Conservation (phyloP, 2,888 invertebrate genomes). For the Andrena marginata region DNA sequence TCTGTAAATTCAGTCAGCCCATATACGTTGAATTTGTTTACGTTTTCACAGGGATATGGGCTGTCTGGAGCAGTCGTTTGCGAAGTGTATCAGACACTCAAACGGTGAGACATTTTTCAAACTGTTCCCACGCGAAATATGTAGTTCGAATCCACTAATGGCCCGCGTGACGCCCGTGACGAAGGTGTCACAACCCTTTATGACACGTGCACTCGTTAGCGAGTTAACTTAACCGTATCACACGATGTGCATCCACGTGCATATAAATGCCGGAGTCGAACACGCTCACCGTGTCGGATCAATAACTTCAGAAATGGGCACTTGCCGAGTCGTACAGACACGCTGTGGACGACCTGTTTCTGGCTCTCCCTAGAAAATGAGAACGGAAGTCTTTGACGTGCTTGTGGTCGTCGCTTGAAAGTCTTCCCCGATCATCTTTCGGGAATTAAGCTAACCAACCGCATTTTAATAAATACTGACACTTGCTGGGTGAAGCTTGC, state of each 20-base stretch:
- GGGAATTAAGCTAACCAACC: conserved; percentile 2
- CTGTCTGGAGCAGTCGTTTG: not conserved
- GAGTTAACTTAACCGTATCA: conserved; percentile 68
- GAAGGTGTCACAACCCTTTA: conserved; percentile 33
- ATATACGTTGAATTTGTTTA: not conserved
- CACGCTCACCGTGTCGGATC: conserved; percentile 73
- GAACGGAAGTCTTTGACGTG: conserved; percentile 57
- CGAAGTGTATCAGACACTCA: too few relatives aligned
- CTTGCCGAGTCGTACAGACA: conserved; percentile 61
- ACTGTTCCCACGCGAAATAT: not conserved
- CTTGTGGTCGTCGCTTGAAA: conserved; percentile 20
- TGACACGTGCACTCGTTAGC: conserved; percentile 53
- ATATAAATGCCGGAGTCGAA: conserved; percentile 66
- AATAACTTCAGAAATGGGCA: conserved; percentile 73
- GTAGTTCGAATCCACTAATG: conserved; percentile 12
- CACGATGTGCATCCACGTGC: conserved; percentile 60
- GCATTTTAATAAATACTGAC: conserved; percentile 14
- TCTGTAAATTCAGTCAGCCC: too few relatives aligned
- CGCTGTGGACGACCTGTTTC: conserved; percentile 62
- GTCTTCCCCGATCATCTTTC: conserved; percentile 25
- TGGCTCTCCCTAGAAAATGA: conserved; percentile 61
- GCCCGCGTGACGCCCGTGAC: conserved; percentile 4
- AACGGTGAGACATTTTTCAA: not conserved
- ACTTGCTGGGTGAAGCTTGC: not conserved
- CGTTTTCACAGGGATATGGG: not conserved